Percentiles rank a stretch among this genome's conserved stretches.
These are phyloP conservation scores for Mastacembelus armatus DNA, from an alignment of 2,797 vertebrate species.

Conservation along the genomic window DNA sequence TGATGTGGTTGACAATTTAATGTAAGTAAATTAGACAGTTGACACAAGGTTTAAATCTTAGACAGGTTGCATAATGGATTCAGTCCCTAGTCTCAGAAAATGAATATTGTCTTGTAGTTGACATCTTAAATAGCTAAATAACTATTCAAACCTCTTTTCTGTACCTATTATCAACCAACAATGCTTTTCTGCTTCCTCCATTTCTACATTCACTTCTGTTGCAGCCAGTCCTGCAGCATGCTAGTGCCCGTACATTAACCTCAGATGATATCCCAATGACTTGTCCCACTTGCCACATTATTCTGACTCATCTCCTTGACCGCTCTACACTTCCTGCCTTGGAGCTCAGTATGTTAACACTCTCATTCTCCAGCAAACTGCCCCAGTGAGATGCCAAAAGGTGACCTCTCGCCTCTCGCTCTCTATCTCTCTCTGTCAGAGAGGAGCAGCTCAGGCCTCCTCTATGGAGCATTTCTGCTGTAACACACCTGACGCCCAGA, in stretches of 20 bases:
- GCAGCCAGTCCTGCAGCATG: conserved; percentile 19
- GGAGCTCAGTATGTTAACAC: conserved; percentile 58
- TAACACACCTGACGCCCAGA: conserved; percentile 71
- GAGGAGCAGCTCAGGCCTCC: conserved; percentile 23
- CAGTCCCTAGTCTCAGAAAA: conserved; percentile 12
- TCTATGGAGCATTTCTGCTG: conserved; percentile 42
- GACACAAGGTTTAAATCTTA: conserved; percentile 33
- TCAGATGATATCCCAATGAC: conserved; percentile 53
- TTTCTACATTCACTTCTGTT: conserved; percentile 17
- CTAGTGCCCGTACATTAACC: conserved; percentile 46
- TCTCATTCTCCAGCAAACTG: conserved; percentile 43
- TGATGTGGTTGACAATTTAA: conserved; percentile 65
- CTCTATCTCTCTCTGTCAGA: conserved; percentile 48
- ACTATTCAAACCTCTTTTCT: conserved; percentile 8
- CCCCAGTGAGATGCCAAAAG: conserved; percentile 52
- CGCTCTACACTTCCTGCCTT: conserved; percentile 50
- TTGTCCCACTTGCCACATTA: conserved; percentile 62
- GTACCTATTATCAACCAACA: conserved; percentile 9
- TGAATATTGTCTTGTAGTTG: conserved; percentile 32
- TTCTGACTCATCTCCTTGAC: conserved; percentile 72
- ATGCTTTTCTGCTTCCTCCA: background rate
- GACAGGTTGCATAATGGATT: conserved; percentile 56
- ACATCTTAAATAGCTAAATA: conserved; percentile 29
- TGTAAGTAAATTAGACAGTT: conserved; percentile 62
- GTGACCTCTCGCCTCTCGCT: conserved; percentile 69